These are phyloP conservation scores for Drosophila leontia DNA, from an alignment of 1,140 invertebrate genomes.

Conservation along the genomic window DNA sequence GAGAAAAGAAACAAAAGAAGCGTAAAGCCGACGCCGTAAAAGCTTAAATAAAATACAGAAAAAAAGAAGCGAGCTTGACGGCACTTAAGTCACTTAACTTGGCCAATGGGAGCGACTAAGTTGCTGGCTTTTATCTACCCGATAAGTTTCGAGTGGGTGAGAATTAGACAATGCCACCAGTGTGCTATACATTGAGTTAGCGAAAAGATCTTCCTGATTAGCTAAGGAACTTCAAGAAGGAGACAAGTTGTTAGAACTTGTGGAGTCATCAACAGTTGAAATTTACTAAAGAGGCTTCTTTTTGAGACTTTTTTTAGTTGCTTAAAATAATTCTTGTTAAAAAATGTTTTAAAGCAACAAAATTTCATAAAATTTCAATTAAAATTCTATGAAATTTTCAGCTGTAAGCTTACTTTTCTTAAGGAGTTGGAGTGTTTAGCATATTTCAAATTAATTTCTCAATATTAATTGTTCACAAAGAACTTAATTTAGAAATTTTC, in stretches of 20 bases:
- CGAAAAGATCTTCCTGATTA: slow-evolving; percentile 24
- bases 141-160: slow-evolving; percentile 36
- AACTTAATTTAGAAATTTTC: neutral
- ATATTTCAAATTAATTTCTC: neutral
- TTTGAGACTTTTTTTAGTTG: too few relatives aligned
- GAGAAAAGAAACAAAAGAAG: slow-evolving; percentile 50
- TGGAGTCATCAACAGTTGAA: neutral
- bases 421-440: neutral
- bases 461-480: neutral
- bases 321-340: too few relatives aligned
- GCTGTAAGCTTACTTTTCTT: neutral
- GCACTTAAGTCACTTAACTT: slow-evolving; percentile 81
- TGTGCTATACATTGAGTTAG: slow-evolving; percentile 8
- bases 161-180: slow-evolving; percentile 60
- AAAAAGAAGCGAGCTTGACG: slow-evolving; percentile 51
- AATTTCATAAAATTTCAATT: neutral
- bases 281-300: too few relatives aligned
- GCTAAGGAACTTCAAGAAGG: neutral
- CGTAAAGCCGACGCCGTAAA: slow-evolving; percentile 46
- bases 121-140: slow-evolving; percentile 35
- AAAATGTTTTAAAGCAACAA: neutral
- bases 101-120: slow-evolving; percentile 55
- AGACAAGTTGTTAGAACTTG: slow-evolving; percentile 1
- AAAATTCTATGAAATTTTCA: too few relatives aligned
- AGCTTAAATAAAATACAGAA: slow-evolving; percentile 42